Percentiles rank a stretch among this genome's conserved stretches.
phyloP scores from a whole-genome alignment of 2,888 invertebrate species.

The Hemithea aestivaria region DNA sequence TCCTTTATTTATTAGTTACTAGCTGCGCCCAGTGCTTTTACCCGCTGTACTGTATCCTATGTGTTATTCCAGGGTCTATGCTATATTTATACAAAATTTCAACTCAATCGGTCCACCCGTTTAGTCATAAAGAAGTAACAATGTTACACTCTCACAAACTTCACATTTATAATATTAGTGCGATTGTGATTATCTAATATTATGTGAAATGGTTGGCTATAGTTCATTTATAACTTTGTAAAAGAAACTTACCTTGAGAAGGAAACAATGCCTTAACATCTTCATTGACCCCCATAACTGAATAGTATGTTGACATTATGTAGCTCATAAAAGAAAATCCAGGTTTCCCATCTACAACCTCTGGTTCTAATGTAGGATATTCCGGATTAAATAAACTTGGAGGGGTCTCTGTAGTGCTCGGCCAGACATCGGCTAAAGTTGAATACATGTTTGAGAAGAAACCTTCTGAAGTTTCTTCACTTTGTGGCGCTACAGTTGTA shows the following conservation, averaged over 20 bases:
- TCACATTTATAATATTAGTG: too few species aligned
- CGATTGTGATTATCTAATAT: too few species aligned
- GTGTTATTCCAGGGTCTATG: too few species aligned
- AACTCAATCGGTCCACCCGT: too few species aligned
- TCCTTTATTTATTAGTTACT: too few species aligned
- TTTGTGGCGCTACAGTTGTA: constrained; percentile 28
- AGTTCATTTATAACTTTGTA: too few species aligned
- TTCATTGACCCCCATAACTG: constrained; percentile 54
- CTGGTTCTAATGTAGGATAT: constrained; percentile 31
- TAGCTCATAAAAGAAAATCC: constrained; percentile 60
- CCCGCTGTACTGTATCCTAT: too few species aligned
- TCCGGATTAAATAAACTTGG: constrained; percentile 49
- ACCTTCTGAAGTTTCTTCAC: constrained; percentile 37
- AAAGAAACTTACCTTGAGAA: constrained; percentile 60
- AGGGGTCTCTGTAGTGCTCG: constrained; percentile 50
- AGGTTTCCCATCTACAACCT: constrained; percentile 37
- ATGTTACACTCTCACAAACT: too few species aligned
- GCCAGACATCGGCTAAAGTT: constrained; percentile 57
- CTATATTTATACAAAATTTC: too few species aligned
- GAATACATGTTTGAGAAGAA: constrained; percentile 56
- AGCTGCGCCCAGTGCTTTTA: too few species aligned
- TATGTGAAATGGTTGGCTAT: too few species aligned
- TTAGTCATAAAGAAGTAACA: too few species aligned
- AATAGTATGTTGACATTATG: constrained; percentile 49
- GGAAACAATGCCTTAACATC: constrained; percentile 63